These are phyloP conservation scores for Pristionchus fissidentatus DNA, from an alignment of 2,888 invertebrate genomes.

Conservation along the genomic window DNA sequence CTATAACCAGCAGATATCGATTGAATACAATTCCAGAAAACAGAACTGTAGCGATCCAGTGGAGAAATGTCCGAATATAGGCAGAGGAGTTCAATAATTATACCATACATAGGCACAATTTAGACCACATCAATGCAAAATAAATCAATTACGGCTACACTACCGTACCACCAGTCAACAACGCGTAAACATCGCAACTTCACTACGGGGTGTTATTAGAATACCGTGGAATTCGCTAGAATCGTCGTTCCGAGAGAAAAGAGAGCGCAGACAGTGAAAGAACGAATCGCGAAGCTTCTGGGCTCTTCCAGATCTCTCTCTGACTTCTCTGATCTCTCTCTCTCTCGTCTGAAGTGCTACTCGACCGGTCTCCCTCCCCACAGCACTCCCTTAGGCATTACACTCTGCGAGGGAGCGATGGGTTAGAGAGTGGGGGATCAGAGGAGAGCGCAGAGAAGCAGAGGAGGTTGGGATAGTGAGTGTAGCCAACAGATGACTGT, in stretches of 20 bases:
- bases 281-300: slow-evolving; percentile 32
- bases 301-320: slow-evolving; percentile 26
- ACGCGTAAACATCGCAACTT: background rate
- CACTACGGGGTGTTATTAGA: background rate
- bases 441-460: slow-evolving; percentile 1
- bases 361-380: slow-evolving; percentile 11
- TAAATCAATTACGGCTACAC: background rate
- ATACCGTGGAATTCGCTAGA: background rate
- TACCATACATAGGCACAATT: background rate
- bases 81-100: too few species aligned
- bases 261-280: slow-evolving; percentile 15
- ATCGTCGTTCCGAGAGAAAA: background rate
- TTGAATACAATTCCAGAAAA: background rate
- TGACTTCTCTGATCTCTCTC: background rate
- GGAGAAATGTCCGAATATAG: too few species aligned
- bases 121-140: background rate
- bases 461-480: background rate
- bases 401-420: background rate
- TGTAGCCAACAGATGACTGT: background rate
- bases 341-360: slow-evolving; percentile 29
- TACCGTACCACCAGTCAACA: background rate
- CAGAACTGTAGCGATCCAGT: background rate
- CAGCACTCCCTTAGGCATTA: slow-evolving; percentile 38
- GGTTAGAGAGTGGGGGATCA: background rate
- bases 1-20: background rate